A percentile compares a stretch with the other conserved stretches of the same genome.
These are phyloP conservation scores for Myoxocephalus aenaeus DNA, from an alignment of 2,797 vertebrate species.

Conservation along the genomic window DNA sequence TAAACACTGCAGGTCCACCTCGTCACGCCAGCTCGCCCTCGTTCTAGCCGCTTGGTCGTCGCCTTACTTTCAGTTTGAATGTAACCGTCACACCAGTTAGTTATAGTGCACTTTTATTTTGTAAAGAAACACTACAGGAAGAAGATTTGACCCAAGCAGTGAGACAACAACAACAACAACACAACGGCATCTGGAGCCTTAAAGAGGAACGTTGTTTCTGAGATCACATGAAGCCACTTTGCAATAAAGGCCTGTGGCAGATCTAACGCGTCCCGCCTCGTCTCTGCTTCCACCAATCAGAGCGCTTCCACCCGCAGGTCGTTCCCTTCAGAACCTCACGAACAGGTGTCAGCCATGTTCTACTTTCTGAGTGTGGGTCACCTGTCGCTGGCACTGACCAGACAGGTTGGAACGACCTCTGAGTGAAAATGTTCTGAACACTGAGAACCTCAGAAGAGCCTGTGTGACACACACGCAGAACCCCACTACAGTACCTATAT, in stretches of 20 bases:
- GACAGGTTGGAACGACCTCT: too few relatives aligned
- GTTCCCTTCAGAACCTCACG: not conserved
- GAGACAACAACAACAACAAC: constrained; percentile 78
- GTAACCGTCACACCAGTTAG: constrained; percentile 86
- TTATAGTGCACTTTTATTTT: constrained; percentile 84
- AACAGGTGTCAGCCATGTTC: too few relatives aligned
- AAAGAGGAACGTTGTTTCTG: constrained; percentile 91
- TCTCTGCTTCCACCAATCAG: constrained; percentile 56
- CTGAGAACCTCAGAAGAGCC: not conserved
- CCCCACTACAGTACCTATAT: not conserved
- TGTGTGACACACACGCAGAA: not conserved
- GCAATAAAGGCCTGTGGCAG: constrained; percentile 97
- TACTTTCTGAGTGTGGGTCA: too few relatives aligned
- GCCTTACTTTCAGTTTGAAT: constrained; percentile 89
- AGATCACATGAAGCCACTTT: constrained; percentile 90
- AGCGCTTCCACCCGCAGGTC: not conserved
- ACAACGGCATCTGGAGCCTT: constrained; percentile 89
- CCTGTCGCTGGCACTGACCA: too few relatives aligned
- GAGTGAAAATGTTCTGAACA: not conserved
- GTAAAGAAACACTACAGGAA: constrained; percentile 88
- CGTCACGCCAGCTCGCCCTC: constrained; percentile 69
- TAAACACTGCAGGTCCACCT: constrained; percentile 5
- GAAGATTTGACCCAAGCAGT: constrained; percentile 61
- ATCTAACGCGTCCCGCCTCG: constrained; percentile 72
- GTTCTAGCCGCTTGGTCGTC: constrained; percentile 83